Conservation (phyloP, 2,888 invertebrate genomes). For the Teinopalpus imperialis region DNA sequence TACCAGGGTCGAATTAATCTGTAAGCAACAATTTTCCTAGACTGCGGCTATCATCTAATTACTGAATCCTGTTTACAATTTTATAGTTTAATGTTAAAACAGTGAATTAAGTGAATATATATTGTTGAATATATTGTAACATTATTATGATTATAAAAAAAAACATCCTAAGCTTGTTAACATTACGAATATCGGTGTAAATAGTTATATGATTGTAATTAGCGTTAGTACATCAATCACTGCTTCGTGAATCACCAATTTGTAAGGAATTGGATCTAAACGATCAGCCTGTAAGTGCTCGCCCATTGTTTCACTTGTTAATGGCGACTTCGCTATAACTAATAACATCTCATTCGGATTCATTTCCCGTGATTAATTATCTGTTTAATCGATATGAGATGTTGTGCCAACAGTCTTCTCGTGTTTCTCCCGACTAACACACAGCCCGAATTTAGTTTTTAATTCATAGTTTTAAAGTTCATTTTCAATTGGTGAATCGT, state of each 20-base stretch:
- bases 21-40: too few relatives aligned
- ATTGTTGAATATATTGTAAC: too few relatives aligned
- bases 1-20: too few relatives aligned
- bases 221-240: slow-evolving; percentile 8
- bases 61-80: too few relatives aligned
- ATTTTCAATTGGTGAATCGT: slow-evolving; percentile 30
- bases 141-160: too few relatives aligned
- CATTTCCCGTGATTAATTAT: slow-evolving; percentile 82
- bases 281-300: slow-evolving; percentile 51
- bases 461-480: slow-evolving; percentile 28
- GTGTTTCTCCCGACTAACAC: slow-evolving; percentile 42
- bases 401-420: slow-evolving; percentile 80
- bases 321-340: slow-evolving; percentile 79
- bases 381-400: slow-evolving; percentile 82
- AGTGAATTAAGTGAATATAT: too few relatives aligned
- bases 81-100: too few relatives aligned
- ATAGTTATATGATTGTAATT: slow-evolving; percentile 12
- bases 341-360: slow-evolving; percentile 82
- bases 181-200: background rate
- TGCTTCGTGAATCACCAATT: slow-evolving; percentile 26
- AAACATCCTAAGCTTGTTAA: background rate
- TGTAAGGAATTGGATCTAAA: slow-evolving; percentile 23
- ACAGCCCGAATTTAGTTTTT: slow-evolving; percentile 36
- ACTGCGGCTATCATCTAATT: too few relatives aligned
- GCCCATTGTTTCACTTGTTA: slow-evolving; percentile 77